phyloP scores from a whole-genome alignment of 1,140 invertebrate genomes.

The Pygmarrhopalites habei region DNA sequence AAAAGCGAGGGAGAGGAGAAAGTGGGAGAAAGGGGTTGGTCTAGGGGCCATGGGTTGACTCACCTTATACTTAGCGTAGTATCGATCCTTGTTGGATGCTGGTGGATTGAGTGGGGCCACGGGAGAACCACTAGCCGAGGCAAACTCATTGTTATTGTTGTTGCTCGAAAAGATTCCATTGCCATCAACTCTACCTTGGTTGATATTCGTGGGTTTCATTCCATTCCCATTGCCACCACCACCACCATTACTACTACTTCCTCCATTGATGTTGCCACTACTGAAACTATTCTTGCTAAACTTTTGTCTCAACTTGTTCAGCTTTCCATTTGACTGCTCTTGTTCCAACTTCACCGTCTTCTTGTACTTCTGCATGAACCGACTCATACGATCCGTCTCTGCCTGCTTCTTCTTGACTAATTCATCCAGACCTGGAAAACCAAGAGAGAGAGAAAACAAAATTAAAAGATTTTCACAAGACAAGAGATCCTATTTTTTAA shows the following conservation, averaged over 20 bases:
- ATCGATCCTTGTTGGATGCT: slow-evolving; percentile 27
- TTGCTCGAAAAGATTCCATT: slow-evolving; percentile 61
- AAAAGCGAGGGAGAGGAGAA: neutral
- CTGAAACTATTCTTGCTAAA: slow-evolving; percentile 59
- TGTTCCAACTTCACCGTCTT: slow-evolving; percentile 47
- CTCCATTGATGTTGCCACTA: too few species aligned
- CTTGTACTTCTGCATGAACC: slow-evolving; percentile 60
- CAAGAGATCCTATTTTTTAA: too few species aligned
- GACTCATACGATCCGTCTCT: slow-evolving; percentile 51
- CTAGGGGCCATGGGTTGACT: neutral
- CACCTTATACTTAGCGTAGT: slow-evolving; percentile 32
- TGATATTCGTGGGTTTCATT: neutral
- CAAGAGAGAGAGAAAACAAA: neutral
- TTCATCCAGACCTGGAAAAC: slow-evolving; percentile 19
- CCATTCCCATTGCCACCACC: too few species aligned
- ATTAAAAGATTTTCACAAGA: neutral
- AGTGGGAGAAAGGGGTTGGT: neutral
- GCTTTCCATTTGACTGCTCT: slow-evolving; percentile 19
- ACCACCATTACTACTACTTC: too few species aligned
- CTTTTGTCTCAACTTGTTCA: slow-evolving; percentile 51
- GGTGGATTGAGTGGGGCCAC: slow-evolving; percentile 8
- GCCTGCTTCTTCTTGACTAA: slow-evolving; percentile 37
- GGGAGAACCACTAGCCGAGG: slow-evolving; percentile 31
- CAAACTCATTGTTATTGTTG: slow-evolving; percentile 62
- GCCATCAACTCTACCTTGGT: slow-evolving; percentile 33